Evolutionary conservation across 2,797 vertebrate species (phyloP).

Genomic region (Buphagus erythrorhynchus): DNA sequence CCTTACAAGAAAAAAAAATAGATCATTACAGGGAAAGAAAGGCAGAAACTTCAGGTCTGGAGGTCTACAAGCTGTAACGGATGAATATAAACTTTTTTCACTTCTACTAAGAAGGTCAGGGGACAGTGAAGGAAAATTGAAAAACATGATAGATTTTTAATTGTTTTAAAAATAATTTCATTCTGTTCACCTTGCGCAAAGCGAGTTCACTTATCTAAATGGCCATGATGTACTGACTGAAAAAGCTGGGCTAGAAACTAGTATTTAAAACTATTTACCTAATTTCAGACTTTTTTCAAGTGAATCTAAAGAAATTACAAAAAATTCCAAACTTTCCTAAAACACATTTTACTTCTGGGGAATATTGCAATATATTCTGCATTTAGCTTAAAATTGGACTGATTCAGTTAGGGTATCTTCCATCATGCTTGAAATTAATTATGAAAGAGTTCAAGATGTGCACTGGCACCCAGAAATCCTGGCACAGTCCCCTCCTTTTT

Average conservation of each 20-base stretch:
- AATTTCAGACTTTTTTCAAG: neutral
- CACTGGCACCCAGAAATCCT: neutral
- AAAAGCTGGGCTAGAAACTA: neutral
- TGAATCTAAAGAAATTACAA: neutral
- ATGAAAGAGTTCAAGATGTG: neutral
- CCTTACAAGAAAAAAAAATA: neutral
- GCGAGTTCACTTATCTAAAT: neutral
- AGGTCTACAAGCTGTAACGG: neutral
- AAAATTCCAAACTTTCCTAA: neutral
- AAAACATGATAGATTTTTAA: fast-evolving
- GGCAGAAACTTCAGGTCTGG: neutral
- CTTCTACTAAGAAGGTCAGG: neutral
- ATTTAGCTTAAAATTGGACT: neutral
- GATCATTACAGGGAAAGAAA: neutral
- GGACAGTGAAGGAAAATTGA: neutral
- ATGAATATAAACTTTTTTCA: neutral
- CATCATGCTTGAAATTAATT: neutral
- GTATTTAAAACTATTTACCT: neutral
- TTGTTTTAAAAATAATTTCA: neutral
- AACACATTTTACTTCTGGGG: neutral
- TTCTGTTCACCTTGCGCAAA: neutral
- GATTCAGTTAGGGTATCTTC: neutral
- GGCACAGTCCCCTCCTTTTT: neutral
- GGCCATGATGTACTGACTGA: neutral
- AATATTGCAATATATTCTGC: neutral